These are phyloP conservation scores for Lepus americanus DNA, from an alignment of 2,113 vertebrate species.

Conservation along the genomic window DNA sequence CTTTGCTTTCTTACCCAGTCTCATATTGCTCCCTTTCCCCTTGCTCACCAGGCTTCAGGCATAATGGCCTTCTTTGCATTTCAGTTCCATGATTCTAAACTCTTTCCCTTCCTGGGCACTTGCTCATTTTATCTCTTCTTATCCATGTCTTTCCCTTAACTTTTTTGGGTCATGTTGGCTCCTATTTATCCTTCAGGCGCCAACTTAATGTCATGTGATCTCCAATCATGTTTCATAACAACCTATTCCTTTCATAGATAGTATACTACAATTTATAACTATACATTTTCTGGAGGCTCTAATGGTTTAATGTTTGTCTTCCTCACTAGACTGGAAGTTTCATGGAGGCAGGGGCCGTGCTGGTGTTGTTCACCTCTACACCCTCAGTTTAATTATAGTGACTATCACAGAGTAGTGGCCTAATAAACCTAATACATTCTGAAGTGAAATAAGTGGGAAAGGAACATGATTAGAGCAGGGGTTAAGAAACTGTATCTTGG, in stretches of 20 bases:
- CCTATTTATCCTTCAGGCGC: background rate
- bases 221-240: background rate
- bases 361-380: background rate
- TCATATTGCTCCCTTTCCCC: background rate
- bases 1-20: background rate
- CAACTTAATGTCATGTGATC: background rate
- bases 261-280: background rate
- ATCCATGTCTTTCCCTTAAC: background rate
- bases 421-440: conserved; percentile 9
- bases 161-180: background rate
- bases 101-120: background rate
- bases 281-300: background rate
- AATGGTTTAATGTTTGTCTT: background rate
- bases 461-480: conserved; percentile 12
- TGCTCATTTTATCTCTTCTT: background rate
- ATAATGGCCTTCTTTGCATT: background rate
- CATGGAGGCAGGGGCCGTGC: background rate
- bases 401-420: background rate
- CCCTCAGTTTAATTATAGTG: background rate
- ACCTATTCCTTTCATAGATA: background rate
- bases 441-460: conserved; percentile 5
- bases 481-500: background rate
- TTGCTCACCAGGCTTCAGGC: background rate
- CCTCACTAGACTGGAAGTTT: background rate
- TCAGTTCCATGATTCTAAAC: background rate